phyloP scores from a whole-genome alignment of 2,797 vertebrate species.

The Clamator glandarius region DNA sequence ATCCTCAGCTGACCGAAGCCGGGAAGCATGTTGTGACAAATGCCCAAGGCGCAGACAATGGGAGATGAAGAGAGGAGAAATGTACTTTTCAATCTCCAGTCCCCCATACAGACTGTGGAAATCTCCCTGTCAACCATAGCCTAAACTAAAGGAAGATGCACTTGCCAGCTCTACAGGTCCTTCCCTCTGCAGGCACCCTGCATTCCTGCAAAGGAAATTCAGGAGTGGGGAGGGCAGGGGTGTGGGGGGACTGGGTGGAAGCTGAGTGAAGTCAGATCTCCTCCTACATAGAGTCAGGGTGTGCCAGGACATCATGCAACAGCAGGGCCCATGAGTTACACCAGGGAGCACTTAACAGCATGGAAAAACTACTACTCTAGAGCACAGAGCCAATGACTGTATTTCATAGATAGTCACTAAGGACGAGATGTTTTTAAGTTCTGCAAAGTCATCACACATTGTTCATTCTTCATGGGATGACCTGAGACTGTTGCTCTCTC shows the following conservation, averaged over 20 bases:
- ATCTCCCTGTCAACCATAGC: neutral
- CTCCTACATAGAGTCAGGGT: rapidly evolving
- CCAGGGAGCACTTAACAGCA: neutral
- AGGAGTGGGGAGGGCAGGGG: too few relatives aligned
- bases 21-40: neutral
- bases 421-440: neutral
- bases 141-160: neutral
- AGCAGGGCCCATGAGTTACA: neutral
- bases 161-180: neutral
- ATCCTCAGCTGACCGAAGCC: neutral
- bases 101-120: neutral
- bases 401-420: neutral
- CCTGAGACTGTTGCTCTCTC: neutral
- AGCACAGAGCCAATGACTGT: neutral
- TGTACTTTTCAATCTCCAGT: neutral
- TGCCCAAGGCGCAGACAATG: rapidly evolving
- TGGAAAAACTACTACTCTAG: neutral
- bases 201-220: neutral
- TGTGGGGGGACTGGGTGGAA: too few relatives aligned
- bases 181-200: neutral
- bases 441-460: neutral
- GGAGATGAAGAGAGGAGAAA: neutral
- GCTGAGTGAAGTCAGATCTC: neutral
- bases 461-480: neutral
- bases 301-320: neutral